Evolutionary conservation across 1,140 invertebrate genomes (phyloP).

Genomic region (Acromyrmex echinatior): DNA sequence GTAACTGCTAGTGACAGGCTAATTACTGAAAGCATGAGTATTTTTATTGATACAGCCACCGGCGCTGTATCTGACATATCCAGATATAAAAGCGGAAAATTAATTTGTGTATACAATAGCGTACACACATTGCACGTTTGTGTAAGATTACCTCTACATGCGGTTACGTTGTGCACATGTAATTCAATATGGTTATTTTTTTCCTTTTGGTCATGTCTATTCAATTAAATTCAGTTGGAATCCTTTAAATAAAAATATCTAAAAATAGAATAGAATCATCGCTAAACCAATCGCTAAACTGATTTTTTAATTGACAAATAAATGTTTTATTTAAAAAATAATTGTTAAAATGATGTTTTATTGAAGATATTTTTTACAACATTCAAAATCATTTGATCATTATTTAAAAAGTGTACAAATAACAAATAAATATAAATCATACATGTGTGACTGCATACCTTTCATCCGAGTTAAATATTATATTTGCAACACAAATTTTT

Average conservation of each 20-base stretch:
- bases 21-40: slow-evolving; percentile 60
- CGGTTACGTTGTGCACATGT: background rate
- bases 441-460: background rate
- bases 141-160: background rate
- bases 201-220: slow-evolving; percentile 14
- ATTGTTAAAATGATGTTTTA: background rate
- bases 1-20: slow-evolving; percentile 51
- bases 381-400: background rate
- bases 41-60: slow-evolving; percentile 64
- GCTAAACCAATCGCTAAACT: background rate
- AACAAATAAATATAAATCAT: background rate
- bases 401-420: background rate
- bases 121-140: background rate
- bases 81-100: slow-evolving; percentile 53
- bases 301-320: background rate
- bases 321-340: background rate
- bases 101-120: slow-evolving; percentile 18
- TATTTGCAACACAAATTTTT: slow-evolving; percentile 13
- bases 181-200: background rate
- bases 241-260: slow-evolving; percentile 21
- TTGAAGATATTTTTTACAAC: background rate
- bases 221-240: slow-evolving; percentile 30
- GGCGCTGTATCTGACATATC: slow-evolving; percentile 51
- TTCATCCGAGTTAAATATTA: background rate
- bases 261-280: background rate